Evolutionary conservation across 2,797 vertebrate genomes (phyloP).

Genomic region (Syndactyla subalaris): DNA sequence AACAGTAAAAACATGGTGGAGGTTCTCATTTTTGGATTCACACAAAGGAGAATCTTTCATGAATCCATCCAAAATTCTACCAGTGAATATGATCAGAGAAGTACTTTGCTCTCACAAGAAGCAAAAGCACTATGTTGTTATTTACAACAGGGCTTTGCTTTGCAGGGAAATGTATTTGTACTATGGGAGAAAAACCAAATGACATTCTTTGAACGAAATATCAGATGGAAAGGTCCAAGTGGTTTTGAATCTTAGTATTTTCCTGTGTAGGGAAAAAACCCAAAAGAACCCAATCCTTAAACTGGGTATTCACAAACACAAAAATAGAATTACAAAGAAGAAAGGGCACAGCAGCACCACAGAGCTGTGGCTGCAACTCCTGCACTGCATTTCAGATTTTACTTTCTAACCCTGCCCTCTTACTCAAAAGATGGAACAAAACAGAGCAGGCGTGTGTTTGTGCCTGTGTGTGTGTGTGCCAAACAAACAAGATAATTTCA

Average conservation of each 20-base stretch:
- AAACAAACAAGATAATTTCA: slow-evolving; percentile 44
- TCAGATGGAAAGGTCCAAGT: neutral
- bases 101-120: neutral
- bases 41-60: neutral
- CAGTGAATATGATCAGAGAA: neutral
- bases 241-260: neutral
- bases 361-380: neutral
- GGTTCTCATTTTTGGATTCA: neutral
- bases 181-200: rapidly evolving
- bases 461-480: neutral
- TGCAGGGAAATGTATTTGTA: neutral
- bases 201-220: neutral
- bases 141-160: neutral
- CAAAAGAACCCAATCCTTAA: neutral
- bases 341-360: neutral
- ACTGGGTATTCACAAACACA: neutral
- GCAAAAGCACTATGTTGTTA: neutral
- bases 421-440: neutral
- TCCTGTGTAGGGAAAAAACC: neutral
- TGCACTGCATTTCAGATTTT: neutral
- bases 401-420: neutral
- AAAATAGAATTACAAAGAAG: neutral
- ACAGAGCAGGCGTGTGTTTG: neutral
- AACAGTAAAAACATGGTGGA: neutral
- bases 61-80: neutral